These are phyloP conservation scores for Philotrypesis tridentata DNA, from an alignment of 1,140 invertebrate species.

Conservation along the genomic window DNA sequence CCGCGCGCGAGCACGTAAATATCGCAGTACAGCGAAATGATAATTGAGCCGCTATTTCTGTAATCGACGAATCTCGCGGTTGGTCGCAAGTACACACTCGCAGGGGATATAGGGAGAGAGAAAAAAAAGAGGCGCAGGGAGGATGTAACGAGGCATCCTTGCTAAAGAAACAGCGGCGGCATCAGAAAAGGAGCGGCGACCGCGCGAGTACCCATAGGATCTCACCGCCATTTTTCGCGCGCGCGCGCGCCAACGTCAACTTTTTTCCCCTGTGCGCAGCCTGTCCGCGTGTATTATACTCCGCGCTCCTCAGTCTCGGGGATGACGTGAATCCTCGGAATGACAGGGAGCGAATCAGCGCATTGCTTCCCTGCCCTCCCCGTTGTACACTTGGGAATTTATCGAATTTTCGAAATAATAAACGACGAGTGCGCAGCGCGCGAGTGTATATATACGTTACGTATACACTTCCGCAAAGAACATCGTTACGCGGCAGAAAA, in stretches of 20 bases:
- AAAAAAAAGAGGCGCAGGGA: neutral
- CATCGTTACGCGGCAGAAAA: too few relatives aligned
- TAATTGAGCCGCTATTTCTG: conserved; percentile 43
- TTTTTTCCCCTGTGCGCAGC: neutral
- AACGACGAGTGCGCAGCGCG: neutral
- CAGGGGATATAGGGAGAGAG: too few relatives aligned
- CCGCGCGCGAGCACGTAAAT: conserved; percentile 40
- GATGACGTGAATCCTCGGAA: neutral
- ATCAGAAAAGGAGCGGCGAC: neutral
- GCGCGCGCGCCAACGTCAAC: neutral
- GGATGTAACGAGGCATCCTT: conserved; percentile 41
- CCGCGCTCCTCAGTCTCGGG: too few relatives aligned
- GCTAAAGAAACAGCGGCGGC: conserved; percentile 31
- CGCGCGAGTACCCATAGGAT: conserved; percentile 42
- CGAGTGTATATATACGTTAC: too few relatives aligned
- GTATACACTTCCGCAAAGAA: too few relatives aligned
- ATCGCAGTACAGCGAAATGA: conserved; percentile 16
- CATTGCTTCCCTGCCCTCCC: too few relatives aligned
- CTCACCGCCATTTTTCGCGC: conserved; percentile 12
- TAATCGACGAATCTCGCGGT: conserved; percentile 36
- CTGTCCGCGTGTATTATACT: too few relatives aligned
- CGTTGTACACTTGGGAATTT: neutral
- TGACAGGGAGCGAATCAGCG: neutral
- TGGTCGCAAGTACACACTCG: neutral
- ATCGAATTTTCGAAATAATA: neutral